These are phyloP conservation scores for Choristoneura rosaceana DNA, from an alignment of 2,888 invertebrate genomes.

Conservation along the genomic window DNA sequence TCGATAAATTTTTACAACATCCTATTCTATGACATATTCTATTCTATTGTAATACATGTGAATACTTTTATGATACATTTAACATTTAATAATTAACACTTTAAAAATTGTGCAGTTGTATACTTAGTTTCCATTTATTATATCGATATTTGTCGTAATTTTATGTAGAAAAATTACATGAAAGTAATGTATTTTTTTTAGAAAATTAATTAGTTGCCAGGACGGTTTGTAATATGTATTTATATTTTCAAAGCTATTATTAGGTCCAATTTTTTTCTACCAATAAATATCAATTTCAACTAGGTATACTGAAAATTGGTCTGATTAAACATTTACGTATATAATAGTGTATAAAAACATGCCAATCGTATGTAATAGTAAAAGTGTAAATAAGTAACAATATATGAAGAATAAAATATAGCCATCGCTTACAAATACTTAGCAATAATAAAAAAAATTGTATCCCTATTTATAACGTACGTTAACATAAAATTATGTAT, in stretches of 20 bases:
- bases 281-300: constrained; percentile 16
- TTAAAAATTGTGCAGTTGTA: no score
- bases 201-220: not conserved
- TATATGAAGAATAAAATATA: constrained; percentile 8
- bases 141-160: no score
- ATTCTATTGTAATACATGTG: no score
- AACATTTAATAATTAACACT: no score
- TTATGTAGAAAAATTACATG: no score
- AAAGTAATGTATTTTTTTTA: no score
- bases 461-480: not conserved
- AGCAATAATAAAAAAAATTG: not conserved
- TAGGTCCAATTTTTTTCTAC: constrained; percentile 8
- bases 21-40: no score
- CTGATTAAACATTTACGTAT: constrained; percentile 22
- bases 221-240: not conserved
- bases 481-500: not conserved
- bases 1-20: no score
- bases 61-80: no score
- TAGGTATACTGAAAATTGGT: constrained; percentile 33
- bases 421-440: constrained; percentile 13
- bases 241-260: not conserved
- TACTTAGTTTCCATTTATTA: no score
- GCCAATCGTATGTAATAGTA: constrained; percentile 18
- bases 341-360: constrained; percentile 22
- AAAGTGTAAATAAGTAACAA: constrained; percentile 32